A percentile compares a stretch with the other conserved stretches of the same genome.
Conservation (phyloP, 2,113 vertebrate genomes). For the Dasyornis broadbenti region DNA sequence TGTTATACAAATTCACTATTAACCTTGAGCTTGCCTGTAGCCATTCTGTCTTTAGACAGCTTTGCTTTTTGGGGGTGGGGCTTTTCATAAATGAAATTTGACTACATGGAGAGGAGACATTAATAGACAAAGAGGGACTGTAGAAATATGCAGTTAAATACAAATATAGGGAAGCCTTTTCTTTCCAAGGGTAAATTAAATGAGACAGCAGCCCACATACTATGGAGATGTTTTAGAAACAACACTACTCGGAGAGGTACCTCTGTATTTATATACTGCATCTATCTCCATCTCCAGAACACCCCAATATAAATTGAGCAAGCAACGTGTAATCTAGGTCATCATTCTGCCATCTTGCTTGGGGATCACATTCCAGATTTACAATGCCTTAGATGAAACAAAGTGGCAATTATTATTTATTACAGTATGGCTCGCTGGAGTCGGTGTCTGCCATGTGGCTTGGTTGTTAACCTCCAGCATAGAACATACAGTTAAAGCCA, state of each 20-base stretch:
- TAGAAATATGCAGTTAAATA: background rate
- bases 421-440: background rate
- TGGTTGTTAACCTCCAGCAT: background rate
- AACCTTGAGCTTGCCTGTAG: background rate
- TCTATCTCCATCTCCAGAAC: background rate
- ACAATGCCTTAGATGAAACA: background rate
- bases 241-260: background rate
- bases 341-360: background rate
- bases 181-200: background rate
- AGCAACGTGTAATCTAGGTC: background rate
- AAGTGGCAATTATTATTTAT: background rate
- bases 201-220: background rate
- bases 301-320: rapidly evolving
- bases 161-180: background rate
- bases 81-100: background rate
- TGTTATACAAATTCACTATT: background rate
- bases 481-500: background rate
- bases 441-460: background rate
- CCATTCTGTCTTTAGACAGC: background rate
- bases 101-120: background rate
- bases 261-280: background rate
- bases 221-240: background rate
- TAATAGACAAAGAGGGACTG: background rate
- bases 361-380: background rate
- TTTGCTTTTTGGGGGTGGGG: background rate